Conservation (phyloP, 2,113 vertebrate species). For the Syngnathoides biaculeatus region DNA sequence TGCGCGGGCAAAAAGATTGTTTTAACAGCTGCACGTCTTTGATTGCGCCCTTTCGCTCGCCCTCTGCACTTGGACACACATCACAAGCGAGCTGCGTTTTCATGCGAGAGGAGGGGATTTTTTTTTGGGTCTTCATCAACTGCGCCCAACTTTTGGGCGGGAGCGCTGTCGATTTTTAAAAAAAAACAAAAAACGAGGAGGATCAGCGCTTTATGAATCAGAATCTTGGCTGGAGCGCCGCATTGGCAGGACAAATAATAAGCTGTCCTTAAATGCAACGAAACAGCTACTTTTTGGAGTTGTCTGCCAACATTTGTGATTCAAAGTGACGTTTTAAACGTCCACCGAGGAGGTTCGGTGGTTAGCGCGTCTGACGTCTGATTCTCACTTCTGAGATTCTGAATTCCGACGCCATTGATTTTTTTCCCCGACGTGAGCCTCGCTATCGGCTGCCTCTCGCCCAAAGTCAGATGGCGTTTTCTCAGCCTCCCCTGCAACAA, state of each 20-base stretch:
- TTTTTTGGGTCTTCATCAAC: conserved; percentile 94
- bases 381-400: no score
- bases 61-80: conserved; percentile 99
- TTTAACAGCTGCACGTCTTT: conserved; percentile 99
- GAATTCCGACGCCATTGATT: no score
- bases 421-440: no score
- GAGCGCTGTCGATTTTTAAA: conserved; percentile 70
- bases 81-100: conserved; percentile 97
- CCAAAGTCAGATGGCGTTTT: no score
- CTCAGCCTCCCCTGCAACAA: no score
- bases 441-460: no score
- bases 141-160: conserved; percentile 81
- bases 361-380: no score
- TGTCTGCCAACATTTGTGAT: neutral
- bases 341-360: no score
- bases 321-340: neutral
- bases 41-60: conserved; percentile 94
- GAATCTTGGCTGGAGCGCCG: conserved; percentile 38
- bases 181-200: conserved; percentile 30
- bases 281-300: neutral
- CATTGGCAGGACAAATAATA: conserved; percentile 39
- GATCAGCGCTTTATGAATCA: conserved; percentile 34
- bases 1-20: conserved; percentile 99
- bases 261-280: conserved; percentile 24
- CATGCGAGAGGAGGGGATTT: conserved; percentile 92